Conservation (phyloP, 2,888 invertebrate genomes). For the Leptothorax acervorum region DNA sequence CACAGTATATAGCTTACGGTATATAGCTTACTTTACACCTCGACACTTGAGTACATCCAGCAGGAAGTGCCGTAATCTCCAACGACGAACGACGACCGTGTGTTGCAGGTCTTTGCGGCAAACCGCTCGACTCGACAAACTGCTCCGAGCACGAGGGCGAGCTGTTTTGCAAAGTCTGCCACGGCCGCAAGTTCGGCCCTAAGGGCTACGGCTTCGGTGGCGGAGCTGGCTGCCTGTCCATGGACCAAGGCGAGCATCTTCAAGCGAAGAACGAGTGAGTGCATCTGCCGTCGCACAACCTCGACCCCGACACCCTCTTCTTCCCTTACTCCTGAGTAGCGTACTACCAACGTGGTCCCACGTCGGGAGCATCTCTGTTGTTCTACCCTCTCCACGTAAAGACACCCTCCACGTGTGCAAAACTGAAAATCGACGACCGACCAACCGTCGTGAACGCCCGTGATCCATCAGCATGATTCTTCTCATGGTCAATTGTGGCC, state of each 20-base stretch:
- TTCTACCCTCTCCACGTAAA: slow-evolving; percentile 14
- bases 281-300: slow-evolving; percentile 82
- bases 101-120: slow-evolving; percentile 95
- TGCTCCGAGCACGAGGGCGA: slow-evolving; percentile 98
- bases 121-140: slow-evolving; percentile 99
- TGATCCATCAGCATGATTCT: slow-evolving; percentile 66
- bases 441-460: slow-evolving; percentile 42
- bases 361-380: slow-evolving; percentile 19
- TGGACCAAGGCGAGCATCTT: slow-evolving; percentile 97
- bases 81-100: slow-evolving; percentile 39
- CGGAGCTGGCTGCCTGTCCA: slow-evolving; percentile 98
- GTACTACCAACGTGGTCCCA: slow-evolving; percentile 53
- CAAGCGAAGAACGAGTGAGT: slow-evolving; percentile 92
- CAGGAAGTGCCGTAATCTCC: slow-evolving; percentile 43
- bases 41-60: background rate
- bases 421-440: slow-evolving; percentile 57
- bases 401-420: slow-evolving; percentile 26
- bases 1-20: background rate
- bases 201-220: slow-evolving; percentile 99
- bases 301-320: slow-evolving; percentile 47
- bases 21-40: no score
- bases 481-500: slow-evolving; percentile 56
- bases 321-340: slow-evolving; percentile 45
- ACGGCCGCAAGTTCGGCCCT: slow-evolving; percentile 99
- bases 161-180: slow-evolving; percentile 98